A percentile compares a stretch with the other conserved stretches of the same genome.
These are phyloP conservation scores for Endotricha flammealis DNA, from an alignment of 2,888 invertebrate genomes.

Conservation along the genomic window DNA sequence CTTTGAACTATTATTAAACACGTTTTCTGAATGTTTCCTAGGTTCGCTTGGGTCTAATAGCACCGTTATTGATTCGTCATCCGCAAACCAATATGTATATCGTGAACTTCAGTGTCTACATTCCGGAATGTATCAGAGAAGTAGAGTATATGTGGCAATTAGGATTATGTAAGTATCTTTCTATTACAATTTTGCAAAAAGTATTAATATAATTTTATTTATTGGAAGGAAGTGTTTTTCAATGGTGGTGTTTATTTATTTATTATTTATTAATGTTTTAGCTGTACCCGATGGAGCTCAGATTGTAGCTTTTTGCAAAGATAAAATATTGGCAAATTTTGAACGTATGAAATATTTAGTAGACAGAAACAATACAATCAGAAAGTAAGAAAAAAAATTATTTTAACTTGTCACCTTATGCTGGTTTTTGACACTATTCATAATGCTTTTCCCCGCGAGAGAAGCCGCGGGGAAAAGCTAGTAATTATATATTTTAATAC, in stretches of 20 bases:
- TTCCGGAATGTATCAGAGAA: slow-evolving; percentile 86
- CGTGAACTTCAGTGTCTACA: slow-evolving; percentile 85
- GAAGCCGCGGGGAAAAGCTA: no score
- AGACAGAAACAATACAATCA: slow-evolving; percentile 79
- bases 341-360: slow-evolving; percentile 81
- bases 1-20: slow-evolving; percentile 2
- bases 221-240: background rate
- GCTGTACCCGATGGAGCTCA: slow-evolving; percentile 87
- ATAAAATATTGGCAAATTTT: slow-evolving; percentile 80
- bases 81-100: slow-evolving; percentile 81
- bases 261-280: slow-evolving; percentile 30
- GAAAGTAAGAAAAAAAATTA: slow-evolving; percentile 60
- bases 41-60: slow-evolving; percentile 82
- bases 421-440: no score
- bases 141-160: slow-evolving; percentile 89
- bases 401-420: no score
- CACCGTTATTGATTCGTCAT: slow-evolving; percentile 84
- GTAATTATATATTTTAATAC: no score
- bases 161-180: slow-evolving; percentile 73
- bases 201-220: background rate
- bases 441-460: no score
- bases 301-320: slow-evolving; percentile 85
- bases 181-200: no score
- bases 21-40: slow-evolving; percentile 27
- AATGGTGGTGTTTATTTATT: background rate